Base-by-base conservation (phyloP, 30 jellyfish, hydroid and myxozoan species). In the Cassiopea andromeda region DNA sequence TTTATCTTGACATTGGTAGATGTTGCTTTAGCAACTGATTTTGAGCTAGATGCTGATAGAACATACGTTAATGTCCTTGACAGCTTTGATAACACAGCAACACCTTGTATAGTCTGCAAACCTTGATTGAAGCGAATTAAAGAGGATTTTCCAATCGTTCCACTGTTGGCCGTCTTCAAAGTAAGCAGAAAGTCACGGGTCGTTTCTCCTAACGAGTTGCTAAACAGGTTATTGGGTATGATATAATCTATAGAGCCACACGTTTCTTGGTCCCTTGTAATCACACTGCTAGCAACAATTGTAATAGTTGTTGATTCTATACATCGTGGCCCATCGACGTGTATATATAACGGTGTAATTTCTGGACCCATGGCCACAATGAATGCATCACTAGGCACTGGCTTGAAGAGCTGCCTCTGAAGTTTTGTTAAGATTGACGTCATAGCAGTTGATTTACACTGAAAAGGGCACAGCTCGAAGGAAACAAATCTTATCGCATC, bases 241-340 rank as follows among this genome's bases (percentile, higher is more conserved):
- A 45, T 64, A 50, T 88, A 89, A 57, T 61, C 57, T 43, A 92
- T 43, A n/a, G 66, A 61, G 49, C 97, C 97, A 74, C 97, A 92
- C 54, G 76, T 54, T 1, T 90, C 71, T 44, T 85, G 92, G 68
- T 85, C 70, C 14, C 75, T 38, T 7, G 60, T 75, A 45, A 76
- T 16, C 67, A 78, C 9, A 27, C 60, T 15, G 19, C 67, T 84
- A 1, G 69, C 88, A 57, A 73, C 70, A n/a, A 92, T 68, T 1
- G 90, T 81, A 2, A 91, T 82, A 0, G 76, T 85, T 19, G 86
- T 71, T 1, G 85, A 46, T 60, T 47, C 95, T 1, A 73, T 83
- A 74, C 99, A 96, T 48, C 74, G 73, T 7, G 97, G 95, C 18
- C 95, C 98, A n/a, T 88, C 60, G 15, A 78, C 75, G 82, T 49